These are phyloP conservation scores for Polietes domitor DNA, from an alignment of 2,888 invertebrate genomes.

Conservation along the genomic window DNA sequence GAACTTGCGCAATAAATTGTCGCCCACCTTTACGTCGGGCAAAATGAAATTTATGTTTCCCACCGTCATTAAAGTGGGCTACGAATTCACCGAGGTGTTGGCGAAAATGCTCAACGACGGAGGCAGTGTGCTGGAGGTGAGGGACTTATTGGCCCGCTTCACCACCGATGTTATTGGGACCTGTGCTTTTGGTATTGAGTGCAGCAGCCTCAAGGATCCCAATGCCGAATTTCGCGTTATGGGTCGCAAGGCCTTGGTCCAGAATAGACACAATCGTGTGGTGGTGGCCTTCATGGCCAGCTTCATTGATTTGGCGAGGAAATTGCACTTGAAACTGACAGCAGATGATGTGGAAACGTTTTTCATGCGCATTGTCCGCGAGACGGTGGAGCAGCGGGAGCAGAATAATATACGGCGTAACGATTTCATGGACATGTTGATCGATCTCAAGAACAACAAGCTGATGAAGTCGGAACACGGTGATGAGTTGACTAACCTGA, in stretches of 20 bases:
- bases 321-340: constrained; percentile 69
- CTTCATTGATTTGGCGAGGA: constrained; percentile 71
- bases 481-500: constrained; percentile 69
- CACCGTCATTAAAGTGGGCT: constrained; percentile 80
- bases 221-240: constrained; percentile 78
- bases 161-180: constrained; percentile 82
- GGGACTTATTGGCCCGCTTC: constrained; percentile 80
- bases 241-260: constrained; percentile 71
- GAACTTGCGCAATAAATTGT: constrained; percentile 79
- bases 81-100: constrained; percentile 83
- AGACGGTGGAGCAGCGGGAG: constrained; percentile 79
- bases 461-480: constrained; percentile 69
- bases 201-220: constrained; percentile 80
- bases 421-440: constrained; percentile 82
- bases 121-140: constrained; percentile 73
- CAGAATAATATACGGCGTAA: constrained; percentile 77
- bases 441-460: constrained; percentile 78
- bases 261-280: constrained; percentile 64
- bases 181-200: constrained; percentile 82
- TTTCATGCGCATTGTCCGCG: constrained; percentile 77
- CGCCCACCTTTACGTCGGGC: constrained; percentile 81
- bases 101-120: constrained; percentile 32
- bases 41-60: constrained; percentile 81
- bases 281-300: constrained; percentile 65
- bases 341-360: constrained; percentile 75